These are phyloP conservation scores for Podargus strigoides DNA, from an alignment of 2,797 vertebrate genomes.

Conservation along the genomic window DNA sequence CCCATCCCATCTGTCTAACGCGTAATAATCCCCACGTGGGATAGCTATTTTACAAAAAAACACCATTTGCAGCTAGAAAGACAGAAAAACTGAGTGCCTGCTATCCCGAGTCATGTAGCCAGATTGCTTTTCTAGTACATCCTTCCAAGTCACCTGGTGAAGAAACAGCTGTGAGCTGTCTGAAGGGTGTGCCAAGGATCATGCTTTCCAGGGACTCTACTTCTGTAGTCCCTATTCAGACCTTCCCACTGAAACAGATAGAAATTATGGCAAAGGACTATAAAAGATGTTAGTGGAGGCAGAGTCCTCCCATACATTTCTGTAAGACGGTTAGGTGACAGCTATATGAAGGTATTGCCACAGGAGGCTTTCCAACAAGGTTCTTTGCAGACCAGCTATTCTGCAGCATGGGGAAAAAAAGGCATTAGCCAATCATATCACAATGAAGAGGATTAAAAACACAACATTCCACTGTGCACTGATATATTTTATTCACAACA, in stretches of 20 bases:
- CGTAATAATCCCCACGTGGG: neutral
- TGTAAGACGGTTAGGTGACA: neutral
- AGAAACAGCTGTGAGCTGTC: neutral
- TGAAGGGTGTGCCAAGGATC: neutral
- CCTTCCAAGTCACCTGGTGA: neutral
- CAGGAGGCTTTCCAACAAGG: neutral
- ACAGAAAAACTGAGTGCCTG: neutral
- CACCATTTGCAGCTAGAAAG: neutral
- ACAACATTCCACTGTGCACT: neutral
- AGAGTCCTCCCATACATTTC: neutral
- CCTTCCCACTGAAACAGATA: neutral
- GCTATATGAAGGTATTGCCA: neutral
- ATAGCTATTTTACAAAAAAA: neutral
- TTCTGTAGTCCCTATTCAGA: neutral
- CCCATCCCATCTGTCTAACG: neutral
- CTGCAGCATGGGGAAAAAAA: neutral
- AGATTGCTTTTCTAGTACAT: neutral
- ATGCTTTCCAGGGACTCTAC: neutral
- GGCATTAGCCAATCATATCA: neutral
- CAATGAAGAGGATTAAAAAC: neutral
- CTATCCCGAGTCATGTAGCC: neutral
- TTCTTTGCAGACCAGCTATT: neutral
- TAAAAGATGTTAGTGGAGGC: neutral
- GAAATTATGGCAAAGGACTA: neutral
- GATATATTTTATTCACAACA: neutral